Evolutionary conservation across 2,888 invertebrate genomes (phyloP), one percentile per base, ranked within the genome.

Genomic region (Dolichopus griseipennis): DNA sequence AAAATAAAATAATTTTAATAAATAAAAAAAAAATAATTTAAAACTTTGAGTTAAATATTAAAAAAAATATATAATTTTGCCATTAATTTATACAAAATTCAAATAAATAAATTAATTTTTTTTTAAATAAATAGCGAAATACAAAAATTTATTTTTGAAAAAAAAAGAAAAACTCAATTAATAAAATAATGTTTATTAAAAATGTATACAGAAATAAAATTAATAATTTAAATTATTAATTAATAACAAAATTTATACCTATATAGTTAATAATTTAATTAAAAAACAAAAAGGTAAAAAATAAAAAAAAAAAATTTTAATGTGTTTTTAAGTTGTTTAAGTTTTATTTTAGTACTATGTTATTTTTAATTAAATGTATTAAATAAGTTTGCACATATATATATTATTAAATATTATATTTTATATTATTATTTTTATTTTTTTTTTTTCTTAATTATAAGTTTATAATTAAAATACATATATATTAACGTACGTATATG

Each of bases 101-200:
- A 27, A 27, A 27, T 27, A 27, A 27, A 27, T 27, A 27, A 27
- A 27, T 27, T 27, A 27, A 27, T 27, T n/a, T n/a, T n/a, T n/a
- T n/a, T n/a, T n/a, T n/a, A 27, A 27, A 27, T 27, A 27, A 27
- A 27, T 27, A 27, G 27, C 27, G 27, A 27, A 27, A 27, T 27
- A 27, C 27, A 27, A 27, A 27, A 69, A 43, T 72, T 71, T 71
- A 71, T 70, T 70, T 69, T 67, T 72, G 72, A 71, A n/a, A n/a
- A n/a, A n/a, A n/a, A n/a, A n/a, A n/a, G n/a, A n/a, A n/a, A n/a
- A n/a, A n/a, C n/a, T n/a, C n/a, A 70, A 68, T 70, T 70, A 70
- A 69, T 69, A 69, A 69, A 70, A 69, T 69, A 69, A 69, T 61
- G 65, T 72, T 71, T 27, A 27, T 27, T 27, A 27, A 27, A 27